A percentile compares a stretch with the other conserved stretches of the same genome.
Conservation (phyloP, 2,888 invertebrate species). For the Chydorus sphaericus region DNA sequence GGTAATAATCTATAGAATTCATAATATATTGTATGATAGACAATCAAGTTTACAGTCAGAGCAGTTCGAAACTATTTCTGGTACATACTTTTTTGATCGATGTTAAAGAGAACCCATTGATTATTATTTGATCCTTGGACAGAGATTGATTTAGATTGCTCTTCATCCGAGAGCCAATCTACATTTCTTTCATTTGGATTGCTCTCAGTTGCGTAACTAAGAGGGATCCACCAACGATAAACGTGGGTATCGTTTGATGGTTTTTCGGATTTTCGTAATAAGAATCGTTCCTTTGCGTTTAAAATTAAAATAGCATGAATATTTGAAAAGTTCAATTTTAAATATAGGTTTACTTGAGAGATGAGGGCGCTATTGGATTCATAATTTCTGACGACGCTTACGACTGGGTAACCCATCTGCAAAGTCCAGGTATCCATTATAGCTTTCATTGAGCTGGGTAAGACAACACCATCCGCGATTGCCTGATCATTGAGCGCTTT, state of each 20-base stretch:
- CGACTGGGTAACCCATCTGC: slow-evolving; percentile 6
- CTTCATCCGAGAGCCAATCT: slow-evolving; percentile 33
- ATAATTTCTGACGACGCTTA: slow-evolving; percentile 8
- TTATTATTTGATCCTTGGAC: slow-evolving; percentile 32
- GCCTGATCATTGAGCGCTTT: slow-evolving; percentile 6
- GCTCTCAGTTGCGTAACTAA: slow-evolving; percentile 33
- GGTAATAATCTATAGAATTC: slow-evolving; percentile 24
- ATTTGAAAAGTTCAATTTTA: background rate
- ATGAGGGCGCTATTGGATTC: slow-evolving; percentile 21
- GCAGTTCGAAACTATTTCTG: slow-evolving; percentile 20
- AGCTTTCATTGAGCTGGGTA: slow-evolving; percentile 34
- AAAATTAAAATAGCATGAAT: too few species aligned
- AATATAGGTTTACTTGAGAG: slow-evolving; percentile 1
- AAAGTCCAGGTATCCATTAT: slow-evolving; percentile 23
- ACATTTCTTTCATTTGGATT: background rate
- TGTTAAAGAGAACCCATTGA: slow-evolving; percentile 24
- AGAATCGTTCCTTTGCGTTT: slow-evolving; percentile 9
- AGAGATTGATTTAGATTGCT: slow-evolving; percentile 35
- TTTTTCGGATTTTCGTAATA: slow-evolving; percentile 6
- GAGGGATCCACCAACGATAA: slow-evolving; percentile 42
- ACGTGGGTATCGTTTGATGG: slow-evolving; percentile 20
- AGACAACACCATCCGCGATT: background rate
- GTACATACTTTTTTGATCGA: slow-evolving; percentile 19
- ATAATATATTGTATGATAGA: too few species aligned
- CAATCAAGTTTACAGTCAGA: background rate